Evolutionary conservation across 2,888 invertebrate species (phyloP).

Genomic region (Campoletis raptor): DNA sequence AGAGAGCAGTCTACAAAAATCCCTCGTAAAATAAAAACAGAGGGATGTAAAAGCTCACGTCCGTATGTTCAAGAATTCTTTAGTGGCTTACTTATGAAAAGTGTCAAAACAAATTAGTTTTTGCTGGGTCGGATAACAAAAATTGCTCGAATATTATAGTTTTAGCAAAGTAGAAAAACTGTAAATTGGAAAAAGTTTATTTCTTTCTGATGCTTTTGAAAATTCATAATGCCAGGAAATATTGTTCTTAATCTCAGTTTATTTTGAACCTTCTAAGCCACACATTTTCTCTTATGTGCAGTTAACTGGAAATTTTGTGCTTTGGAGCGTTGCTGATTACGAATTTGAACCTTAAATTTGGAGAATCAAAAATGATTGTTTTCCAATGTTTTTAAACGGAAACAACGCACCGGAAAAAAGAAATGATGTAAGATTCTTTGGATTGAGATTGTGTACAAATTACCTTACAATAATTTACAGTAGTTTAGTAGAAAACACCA

Average conservation of each 20-base stretch:
- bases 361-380: too few species aligned
- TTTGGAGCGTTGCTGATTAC: too few species aligned
- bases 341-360: too few species aligned
- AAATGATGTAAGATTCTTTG: too few species aligned
- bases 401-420: too few species aligned
- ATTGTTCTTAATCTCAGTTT: neutral
- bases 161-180: neutral
- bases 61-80: constrained; percentile 9
- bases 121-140: neutral
- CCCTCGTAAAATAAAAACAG: constrained; percentile 56
- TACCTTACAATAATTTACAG: too few species aligned
- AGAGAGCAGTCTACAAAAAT: neutral
- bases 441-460: too few species aligned
- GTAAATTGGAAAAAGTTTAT: neutral
- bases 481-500: too few species aligned
- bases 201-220: neutral
- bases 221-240: neutral
- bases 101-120: constrained; percentile 21
- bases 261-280: neutral
- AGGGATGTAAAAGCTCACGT: constrained; percentile 31
- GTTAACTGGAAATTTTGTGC: too few species aligned
- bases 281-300: too few species aligned
- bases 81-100: constrained; percentile 20
- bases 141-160: neutral
- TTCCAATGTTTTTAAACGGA: too few species aligned